A percentile compares a stretch with the other conserved stretches of the same genome.
These are phyloP conservation scores for Catocala fraxini DNA, from an alignment of 2,888 invertebrate species.

Conservation along the genomic window DNA sequence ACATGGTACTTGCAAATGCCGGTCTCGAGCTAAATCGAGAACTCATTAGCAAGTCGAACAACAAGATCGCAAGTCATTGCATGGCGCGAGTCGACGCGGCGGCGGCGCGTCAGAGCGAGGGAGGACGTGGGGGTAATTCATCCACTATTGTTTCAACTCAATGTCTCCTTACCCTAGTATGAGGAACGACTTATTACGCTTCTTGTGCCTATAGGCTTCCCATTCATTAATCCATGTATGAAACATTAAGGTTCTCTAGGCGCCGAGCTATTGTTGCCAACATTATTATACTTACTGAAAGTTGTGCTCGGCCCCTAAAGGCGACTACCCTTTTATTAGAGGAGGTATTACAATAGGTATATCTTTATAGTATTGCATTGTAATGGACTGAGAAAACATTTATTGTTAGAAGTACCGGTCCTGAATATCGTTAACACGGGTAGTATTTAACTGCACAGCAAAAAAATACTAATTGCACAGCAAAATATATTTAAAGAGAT, in stretches of 20 bases:
- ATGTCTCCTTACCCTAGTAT: conserved; percentile 54
- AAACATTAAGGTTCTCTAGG: conserved; percentile 44
- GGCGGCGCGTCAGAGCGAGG: conserved; percentile 18
- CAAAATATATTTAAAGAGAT: too few relatives aligned
- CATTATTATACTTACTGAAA: conserved; percentile 33
- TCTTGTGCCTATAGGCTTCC: conserved; percentile 60
- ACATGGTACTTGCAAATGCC: conserved; percentile 64
- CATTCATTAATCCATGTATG: conserved; percentile 63
- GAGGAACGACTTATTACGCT: conserved; percentile 62
- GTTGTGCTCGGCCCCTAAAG: conserved; percentile 32
- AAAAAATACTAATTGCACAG: too few relatives aligned
- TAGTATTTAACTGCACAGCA: too few relatives aligned
- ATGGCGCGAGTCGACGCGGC: conserved; percentile 47
- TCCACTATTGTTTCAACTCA: conserved; percentile 58
- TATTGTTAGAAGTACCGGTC: conserved; percentile 27
- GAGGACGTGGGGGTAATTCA: conserved; percentile 51
- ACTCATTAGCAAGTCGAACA: conserved; percentile 82
- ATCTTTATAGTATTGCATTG: conserved; percentile 40
- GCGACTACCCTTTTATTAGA: conserved; percentile 43
- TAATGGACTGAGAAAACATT: conserved; percentile 31
- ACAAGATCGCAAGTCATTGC: conserved; percentile 77
- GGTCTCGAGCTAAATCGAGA: conserved; percentile 71
- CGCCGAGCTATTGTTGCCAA: conserved; percentile 43
- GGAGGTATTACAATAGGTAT: conserved; percentile 27
- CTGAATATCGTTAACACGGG: conserved; percentile 9